Evolutionary conservation across 2,797 vertebrate genomes (phyloP).

Genomic region (Rallus crepitans): DNA sequence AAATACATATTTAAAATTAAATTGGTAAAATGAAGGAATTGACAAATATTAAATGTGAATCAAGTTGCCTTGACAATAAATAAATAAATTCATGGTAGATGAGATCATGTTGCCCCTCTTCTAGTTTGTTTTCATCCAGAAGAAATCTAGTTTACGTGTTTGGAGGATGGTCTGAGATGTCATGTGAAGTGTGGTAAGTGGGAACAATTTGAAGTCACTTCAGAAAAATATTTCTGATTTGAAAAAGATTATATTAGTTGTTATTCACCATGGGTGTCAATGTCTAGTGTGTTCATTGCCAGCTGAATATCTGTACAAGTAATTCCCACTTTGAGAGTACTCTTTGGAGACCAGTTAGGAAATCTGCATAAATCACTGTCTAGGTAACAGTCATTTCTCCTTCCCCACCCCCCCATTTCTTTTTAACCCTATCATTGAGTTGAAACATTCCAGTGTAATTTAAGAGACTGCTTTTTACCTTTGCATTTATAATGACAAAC

Average conservation of each 20-base stretch:
- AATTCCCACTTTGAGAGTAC: not conserved
- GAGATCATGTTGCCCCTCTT: not conserved
- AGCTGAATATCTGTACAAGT: not conserved
- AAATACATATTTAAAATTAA: not conserved
- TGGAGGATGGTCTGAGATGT: not conserved
- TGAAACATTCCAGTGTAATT: not conserved
- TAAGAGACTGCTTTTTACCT: not conserved
- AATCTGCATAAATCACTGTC: not conserved
- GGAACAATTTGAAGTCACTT: not conserved
- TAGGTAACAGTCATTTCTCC: not conserved
- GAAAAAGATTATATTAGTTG: not conserved
- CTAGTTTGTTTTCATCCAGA: not conserved
- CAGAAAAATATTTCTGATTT: not conserved
- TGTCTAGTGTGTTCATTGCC: not conserved
- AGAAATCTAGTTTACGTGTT: not conserved
- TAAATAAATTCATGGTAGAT: not conserved
- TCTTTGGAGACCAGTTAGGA: not conserved
- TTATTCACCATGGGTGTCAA: not conserved
- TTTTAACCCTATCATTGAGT: not conserved
- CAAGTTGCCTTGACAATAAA: not conserved
- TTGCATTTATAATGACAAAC: constrained; percentile 28
- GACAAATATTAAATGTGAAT: not conserved
- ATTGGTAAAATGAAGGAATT: fast-evolving
- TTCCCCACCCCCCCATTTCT: not conserved
- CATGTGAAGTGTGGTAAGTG: not conserved